phyloP scores from a whole-genome alignment of 1,140 invertebrate genomes.

The Macrobrachium nipponense region DNA sequence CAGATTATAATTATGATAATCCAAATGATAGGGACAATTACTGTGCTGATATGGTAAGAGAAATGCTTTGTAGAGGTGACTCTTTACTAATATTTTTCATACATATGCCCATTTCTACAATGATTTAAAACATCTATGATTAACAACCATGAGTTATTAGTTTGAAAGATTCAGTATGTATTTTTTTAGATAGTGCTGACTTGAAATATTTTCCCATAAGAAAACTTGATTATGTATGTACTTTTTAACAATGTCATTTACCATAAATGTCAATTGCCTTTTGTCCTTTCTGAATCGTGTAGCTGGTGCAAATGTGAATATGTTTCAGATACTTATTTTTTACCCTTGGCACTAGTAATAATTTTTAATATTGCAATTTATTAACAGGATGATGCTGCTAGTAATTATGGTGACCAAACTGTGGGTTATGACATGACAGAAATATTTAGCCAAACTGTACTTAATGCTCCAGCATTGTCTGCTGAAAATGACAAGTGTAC shows the following conservation, averaged over 20 bases:
- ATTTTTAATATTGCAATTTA: not conserved
- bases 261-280: too few species aligned
- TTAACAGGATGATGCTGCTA: conserved; percentile 50
- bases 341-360: too few species aligned
- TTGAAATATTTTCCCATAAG: not conserved
- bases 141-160: too few species aligned
- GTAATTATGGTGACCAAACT: conserved; percentile 47
- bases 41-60: conserved; percentile 67
- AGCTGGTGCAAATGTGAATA: too few species aligned
- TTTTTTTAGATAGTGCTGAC: too few species aligned
- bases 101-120: too few species aligned
- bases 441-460: conserved; percentile 63
- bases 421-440: conserved; percentile 59
- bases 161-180: too few species aligned
- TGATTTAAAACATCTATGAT: too few species aligned
- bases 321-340: not conserved
- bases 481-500: conserved; percentile 65
- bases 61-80: not conserved
- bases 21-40: conserved; percentile 70
- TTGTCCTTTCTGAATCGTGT: too few species aligned
- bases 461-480: conserved; percentile 25
- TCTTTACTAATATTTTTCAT: too few species aligned
- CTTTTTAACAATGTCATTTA: too few species aligned
- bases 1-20: conserved; percentile 71
- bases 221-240: too few species aligned